These are phyloP conservation scores for Epinotia ramella DNA, from an alignment of 2,888 invertebrate genomes.

Conservation along the genomic window DNA sequence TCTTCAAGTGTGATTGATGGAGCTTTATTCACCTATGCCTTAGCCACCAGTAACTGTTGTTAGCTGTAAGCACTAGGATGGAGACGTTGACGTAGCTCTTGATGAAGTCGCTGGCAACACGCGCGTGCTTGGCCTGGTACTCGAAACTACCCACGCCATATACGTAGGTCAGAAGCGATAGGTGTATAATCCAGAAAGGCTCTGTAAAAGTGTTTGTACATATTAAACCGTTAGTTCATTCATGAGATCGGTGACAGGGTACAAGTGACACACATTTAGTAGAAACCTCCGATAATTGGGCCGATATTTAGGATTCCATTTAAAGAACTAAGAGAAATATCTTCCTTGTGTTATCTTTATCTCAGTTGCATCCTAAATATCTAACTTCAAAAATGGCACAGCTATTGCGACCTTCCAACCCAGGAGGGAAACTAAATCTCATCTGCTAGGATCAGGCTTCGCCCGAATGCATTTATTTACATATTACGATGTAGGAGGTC, in stretches of 20 bases:
- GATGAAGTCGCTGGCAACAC: constrained; percentile 60
- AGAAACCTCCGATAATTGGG: too few species aligned
- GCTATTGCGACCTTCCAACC: too few species aligned
- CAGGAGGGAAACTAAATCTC: too few species aligned
- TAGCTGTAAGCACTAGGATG: constrained; percentile 59
- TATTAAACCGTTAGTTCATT: neutral
- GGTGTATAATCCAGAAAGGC: constrained; percentile 66
- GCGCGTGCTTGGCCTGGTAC: constrained; percentile 63
- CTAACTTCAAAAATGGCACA: too few species aligned
- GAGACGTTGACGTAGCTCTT: constrained; percentile 70
- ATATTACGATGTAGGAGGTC: too few species aligned
- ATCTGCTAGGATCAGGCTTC: too few species aligned
- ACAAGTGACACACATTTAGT: too few species aligned
- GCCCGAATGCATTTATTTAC: too few species aligned
- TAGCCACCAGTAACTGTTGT: constrained; percentile 69
- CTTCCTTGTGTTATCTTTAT: too few species aligned
- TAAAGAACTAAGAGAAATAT: too few species aligned
- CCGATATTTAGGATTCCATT: too few species aligned
- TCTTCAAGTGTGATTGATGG: neutral
- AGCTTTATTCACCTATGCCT: constrained; percentile 59
- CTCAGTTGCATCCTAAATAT: too few species aligned
- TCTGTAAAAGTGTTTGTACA: constrained; percentile 52
- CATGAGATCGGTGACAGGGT: neutral
- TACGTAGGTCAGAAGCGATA: constrained; percentile 63
- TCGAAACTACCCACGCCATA: constrained; percentile 64